Percentiles rank a stretch among this genome's conserved stretches.
phyloP scores from a whole-genome alignment of 2,797 vertebrate species.

The Hafferia zeledoni region DNA sequence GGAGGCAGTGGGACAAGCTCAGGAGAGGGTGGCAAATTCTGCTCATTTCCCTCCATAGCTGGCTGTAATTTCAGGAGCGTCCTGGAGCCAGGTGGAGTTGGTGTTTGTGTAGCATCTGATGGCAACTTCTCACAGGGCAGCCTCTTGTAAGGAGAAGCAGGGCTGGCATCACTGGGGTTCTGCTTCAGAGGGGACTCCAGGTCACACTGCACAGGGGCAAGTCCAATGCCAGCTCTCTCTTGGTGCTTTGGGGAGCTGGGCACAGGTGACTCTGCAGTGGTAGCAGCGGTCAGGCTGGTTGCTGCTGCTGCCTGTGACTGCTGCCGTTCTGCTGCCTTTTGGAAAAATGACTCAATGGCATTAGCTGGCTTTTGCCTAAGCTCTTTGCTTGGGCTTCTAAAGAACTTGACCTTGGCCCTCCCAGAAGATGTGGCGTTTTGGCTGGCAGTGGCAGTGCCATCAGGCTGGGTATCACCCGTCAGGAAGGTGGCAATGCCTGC shows the following conservation, averaged over 20 bases:
- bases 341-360: slow-evolving; percentile 87
- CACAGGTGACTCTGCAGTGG: neutral
- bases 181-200: slow-evolving; percentile 26
- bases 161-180: neutral
- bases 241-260: neutral
- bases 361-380: slow-evolving; percentile 72
- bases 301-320: neutral
- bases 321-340: slow-evolving; percentile 83
- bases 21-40: slow-evolving; percentile 22
- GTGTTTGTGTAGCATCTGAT: neutral
- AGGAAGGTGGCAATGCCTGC: slow-evolving; percentile 87
- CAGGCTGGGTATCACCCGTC: slow-evolving; percentile 70
- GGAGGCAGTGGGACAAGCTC: neutral
- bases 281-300: neutral
- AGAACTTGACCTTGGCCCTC: slow-evolving; percentile 52
- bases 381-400: slow-evolving; percentile 58
- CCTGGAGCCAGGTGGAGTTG: neutral
- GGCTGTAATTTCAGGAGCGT: neutral
- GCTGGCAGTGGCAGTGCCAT: neutral
- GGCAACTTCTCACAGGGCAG: neutral
- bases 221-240: neutral
- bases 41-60: neutral
- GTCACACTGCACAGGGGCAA: slow-evolving; percentile 15
- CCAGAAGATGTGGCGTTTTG: neutral
- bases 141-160: neutral